Conservation (phyloP, 2,888 invertebrate genomes). For the Drepana falcataria region DNA sequence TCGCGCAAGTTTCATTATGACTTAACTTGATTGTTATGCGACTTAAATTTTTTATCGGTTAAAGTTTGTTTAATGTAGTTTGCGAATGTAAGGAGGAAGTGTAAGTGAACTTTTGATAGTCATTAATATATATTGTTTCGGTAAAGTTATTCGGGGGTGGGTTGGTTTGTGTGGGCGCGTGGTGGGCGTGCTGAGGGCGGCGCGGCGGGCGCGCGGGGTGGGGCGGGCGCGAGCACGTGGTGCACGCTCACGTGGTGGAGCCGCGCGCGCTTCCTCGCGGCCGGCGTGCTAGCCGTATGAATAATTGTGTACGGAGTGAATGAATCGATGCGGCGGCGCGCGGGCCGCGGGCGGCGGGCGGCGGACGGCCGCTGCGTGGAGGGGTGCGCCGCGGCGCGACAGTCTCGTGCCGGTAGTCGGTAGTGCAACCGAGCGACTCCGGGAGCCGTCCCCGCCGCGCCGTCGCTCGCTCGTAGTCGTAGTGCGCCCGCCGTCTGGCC, state of each 20-base stretch:
- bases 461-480: slow-evolving; percentile 80
- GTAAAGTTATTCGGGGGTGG: slow-evolving; percentile 26
- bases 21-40: background rate
- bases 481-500: slow-evolving; percentile 69
- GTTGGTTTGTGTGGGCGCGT: slow-evolving; percentile 33
- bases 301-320: slow-evolving; percentile 76
- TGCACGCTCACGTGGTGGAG: slow-evolving; percentile 72
- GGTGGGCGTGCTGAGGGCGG: slow-evolving; percentile 39
- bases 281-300: slow-evolving; percentile 71
- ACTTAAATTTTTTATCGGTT: background rate
- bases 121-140: slow-evolving; percentile 15
- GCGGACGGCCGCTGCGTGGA: slow-evolving; percentile 56
- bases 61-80: background rate
- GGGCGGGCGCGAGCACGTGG: slow-evolving; percentile 64
- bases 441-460: slow-evolving; percentile 80
- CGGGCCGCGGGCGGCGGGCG: slow-evolving; percentile 42
- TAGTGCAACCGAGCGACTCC: slow-evolving; percentile 82
- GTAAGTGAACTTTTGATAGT: slow-evolving; percentile 3
- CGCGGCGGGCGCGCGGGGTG: slow-evolving; percentile 35
- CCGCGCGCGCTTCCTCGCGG: slow-evolving; percentile 51
- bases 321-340: slow-evolving; percentile 74
- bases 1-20: too few species aligned
- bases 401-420: slow-evolving; percentile 86
- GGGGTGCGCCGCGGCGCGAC: slow-evolving; percentile 73
- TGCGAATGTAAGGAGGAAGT: background rate